Conservation (phyloP, 2,797 vertebrate genomes). For the Eospalax fontanierii region DNA sequence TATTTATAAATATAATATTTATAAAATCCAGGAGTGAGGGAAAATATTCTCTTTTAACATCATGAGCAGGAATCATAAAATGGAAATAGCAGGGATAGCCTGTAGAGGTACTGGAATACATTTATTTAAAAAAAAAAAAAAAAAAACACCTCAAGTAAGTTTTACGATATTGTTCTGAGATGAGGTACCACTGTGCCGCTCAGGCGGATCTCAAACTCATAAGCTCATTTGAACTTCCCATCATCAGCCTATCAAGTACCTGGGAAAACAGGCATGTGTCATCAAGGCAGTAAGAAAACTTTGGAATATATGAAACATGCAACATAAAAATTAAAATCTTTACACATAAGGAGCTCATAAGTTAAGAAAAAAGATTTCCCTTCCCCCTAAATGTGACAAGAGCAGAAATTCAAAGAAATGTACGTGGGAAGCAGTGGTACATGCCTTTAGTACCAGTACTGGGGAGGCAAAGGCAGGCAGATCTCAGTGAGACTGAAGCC, state of each 20-base stretch:
- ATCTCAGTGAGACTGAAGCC: no score
- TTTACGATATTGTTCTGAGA: not conserved
- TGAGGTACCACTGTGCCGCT: not conserved
- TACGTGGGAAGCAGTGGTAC: no score
- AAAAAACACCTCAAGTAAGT: not conserved
- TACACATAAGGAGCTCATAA: not conserved
- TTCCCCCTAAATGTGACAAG: not conserved
- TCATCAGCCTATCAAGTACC: not conserved
- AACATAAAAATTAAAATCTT: slow-evolving; percentile 51
- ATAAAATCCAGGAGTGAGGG: slow-evolving; percentile 1
- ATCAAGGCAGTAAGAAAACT: not conserved
- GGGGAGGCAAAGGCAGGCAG: no score
- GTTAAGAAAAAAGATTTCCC: slow-evolving; percentile 37
- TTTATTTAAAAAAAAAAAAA: not conserved
- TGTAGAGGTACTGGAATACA: not conserved
- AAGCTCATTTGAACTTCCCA: not conserved
- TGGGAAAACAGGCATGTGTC: not conserved
- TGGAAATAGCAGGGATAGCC: not conserved
- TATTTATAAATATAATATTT: no score
- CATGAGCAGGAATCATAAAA: slow-evolving; percentile 32
- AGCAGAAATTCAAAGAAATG: slow-evolving; percentile 50
- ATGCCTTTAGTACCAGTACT: no score
- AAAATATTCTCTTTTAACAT: slow-evolving; percentile 11
- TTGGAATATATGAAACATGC: not conserved
- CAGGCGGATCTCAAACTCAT: not conserved